Evolutionary conservation across 2,113 vertebrate genomes (phyloP), one percentile per base, ranked within the genome.

Genomic region (Paratilapia polleni): DNA sequence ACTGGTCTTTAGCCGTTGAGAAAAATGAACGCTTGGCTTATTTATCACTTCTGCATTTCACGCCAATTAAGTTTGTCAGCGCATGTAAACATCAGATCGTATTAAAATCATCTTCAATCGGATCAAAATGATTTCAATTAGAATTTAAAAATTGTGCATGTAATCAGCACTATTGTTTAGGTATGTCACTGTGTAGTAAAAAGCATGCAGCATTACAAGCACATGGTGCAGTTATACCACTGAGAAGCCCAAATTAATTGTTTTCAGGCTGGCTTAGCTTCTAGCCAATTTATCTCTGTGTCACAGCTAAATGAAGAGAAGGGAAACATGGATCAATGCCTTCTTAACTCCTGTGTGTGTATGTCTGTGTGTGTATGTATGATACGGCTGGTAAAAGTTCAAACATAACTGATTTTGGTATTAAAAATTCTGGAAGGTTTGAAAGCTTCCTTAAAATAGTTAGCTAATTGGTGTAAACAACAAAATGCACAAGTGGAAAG

Each of bases 241-340:
- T 4, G 26, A 86, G 68, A 64, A 31, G 56, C 2, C 61, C 38
- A 26, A 57, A 78, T 74, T 85, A 83, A 77, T 78, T 86, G 76
- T 56, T 77, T 82, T 87, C 68, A 49, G 26, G 4, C n/a, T 54
- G 8, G 54, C 81, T 84, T 64, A 74, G 79, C 79, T 70, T 83
- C 22, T 8, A 10, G 59, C 52, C 85, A 63, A 83, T 91, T 86
- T 84, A 84, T 70, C 64, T 86, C 31, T 52, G 58, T 77, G 80
- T 80, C 80, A 63, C 78, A 84, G 84, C 66, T 41, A 78, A 54
- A 85, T 74, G 64, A 66, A 15, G 49, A 87, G 83, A 66, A 83
- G 52, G 83, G 28, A 31, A 83, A 19, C 81, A 90, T 89, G 73
- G 63, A 92, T 84, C 60, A 38, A 64, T 66, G 22, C 26, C 86